phyloP scores from a whole-genome alignment of 2,888 invertebrate genomes.

The Drosophila pegasa region DNA sequence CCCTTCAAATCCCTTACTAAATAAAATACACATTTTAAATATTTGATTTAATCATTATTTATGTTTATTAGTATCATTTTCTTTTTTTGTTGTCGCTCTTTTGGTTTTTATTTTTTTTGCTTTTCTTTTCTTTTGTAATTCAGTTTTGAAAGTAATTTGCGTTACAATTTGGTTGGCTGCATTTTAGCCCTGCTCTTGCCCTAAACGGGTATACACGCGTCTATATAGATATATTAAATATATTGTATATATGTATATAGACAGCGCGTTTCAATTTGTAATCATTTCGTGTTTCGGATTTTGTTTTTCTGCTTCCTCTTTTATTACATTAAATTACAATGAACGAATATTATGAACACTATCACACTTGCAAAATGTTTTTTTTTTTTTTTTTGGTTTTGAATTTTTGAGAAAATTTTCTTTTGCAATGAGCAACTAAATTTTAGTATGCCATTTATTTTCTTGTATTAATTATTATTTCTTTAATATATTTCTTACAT shows the following conservation, averaged over 20 bases:
- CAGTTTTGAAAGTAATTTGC: slow-evolving; percentile 60
- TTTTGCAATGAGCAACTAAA: slow-evolving; percentile 68
- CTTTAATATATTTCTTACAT: slow-evolving; percentile 13
- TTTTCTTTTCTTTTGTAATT: slow-evolving; percentile 33
- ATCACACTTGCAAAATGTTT: slow-evolving; percentile 82
- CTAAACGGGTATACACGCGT: slow-evolving; percentile 39
- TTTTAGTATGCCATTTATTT: slow-evolving; percentile 40
- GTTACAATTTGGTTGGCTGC: slow-evolving; percentile 40
- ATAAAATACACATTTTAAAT: not conserved
- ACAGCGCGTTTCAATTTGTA: slow-evolving; percentile 49
- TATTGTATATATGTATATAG: slow-evolving; percentile 31
- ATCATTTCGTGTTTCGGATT: slow-evolving; percentile 21
- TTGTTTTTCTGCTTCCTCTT: slow-evolving; percentile 15
- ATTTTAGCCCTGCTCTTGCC: slow-evolving; percentile 34
- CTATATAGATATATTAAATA: slow-evolving; percentile 23
- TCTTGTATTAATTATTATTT: slow-evolving; percentile 6
- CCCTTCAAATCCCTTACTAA: not conserved
- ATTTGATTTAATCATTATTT: slow-evolving; percentile 62
- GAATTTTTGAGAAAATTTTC: slow-evolving; percentile 41
- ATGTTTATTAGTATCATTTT: slow-evolving; percentile 62
- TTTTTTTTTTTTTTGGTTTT: slow-evolving; percentile 43
- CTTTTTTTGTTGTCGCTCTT: slow-evolving; percentile 30
- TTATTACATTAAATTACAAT: slow-evolving; percentile 62
- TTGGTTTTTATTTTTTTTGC: slow-evolving; percentile 11
- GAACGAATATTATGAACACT: slow-evolving; percentile 79